phyloP scores from a whole-genome alignment of 1,140 invertebrate genomes.

The Monomorium pharaonis region DNA sequence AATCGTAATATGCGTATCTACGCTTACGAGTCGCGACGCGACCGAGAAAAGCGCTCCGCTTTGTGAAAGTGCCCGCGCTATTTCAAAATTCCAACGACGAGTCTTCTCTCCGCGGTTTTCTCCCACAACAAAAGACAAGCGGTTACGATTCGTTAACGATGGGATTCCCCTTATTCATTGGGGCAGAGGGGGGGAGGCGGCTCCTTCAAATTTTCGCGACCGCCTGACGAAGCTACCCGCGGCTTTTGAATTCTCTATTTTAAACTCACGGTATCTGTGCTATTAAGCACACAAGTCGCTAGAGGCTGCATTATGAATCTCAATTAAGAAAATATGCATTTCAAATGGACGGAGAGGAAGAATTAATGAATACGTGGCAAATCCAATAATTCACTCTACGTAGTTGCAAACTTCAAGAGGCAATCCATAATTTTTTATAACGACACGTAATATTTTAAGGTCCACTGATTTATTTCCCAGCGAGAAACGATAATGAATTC shows the following conservation, averaged over 20 bases:
- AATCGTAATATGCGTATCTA: conserved; percentile 19
- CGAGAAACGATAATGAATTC: too few species aligned
- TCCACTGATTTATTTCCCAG: too few species aligned
- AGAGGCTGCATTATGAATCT: not conserved
- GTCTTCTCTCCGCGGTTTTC: conserved; percentile 23
- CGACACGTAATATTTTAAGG: too few species aligned
- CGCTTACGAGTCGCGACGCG: not conserved
- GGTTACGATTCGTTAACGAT: not conserved
- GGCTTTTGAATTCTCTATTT: conserved; percentile 27
- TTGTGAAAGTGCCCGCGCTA: conserved; percentile 29
- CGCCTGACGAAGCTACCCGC: not conserved
- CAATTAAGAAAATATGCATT: not conserved
- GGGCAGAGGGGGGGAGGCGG: too few species aligned
- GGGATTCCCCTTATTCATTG: not conserved
- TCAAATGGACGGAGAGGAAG: not conserved
- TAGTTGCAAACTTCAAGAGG: not conserved
- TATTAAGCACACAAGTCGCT: not conserved
- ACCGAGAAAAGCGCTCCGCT: conserved; percentile 29
- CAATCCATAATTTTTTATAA: not conserved
- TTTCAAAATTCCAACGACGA: conserved; percentile 30
- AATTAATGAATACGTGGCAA: not conserved
- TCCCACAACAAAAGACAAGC: not conserved
- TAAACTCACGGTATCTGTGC: not conserved
- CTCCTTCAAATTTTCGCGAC: too few species aligned
- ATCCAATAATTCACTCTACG: not conserved